A percentile compares a stretch with the other conserved stretches of the same genome.
These are phyloP conservation scores for Entomobrya proxima DNA, from an alignment of 2,888 invertebrate genomes.

Conservation along the genomic window DNA sequence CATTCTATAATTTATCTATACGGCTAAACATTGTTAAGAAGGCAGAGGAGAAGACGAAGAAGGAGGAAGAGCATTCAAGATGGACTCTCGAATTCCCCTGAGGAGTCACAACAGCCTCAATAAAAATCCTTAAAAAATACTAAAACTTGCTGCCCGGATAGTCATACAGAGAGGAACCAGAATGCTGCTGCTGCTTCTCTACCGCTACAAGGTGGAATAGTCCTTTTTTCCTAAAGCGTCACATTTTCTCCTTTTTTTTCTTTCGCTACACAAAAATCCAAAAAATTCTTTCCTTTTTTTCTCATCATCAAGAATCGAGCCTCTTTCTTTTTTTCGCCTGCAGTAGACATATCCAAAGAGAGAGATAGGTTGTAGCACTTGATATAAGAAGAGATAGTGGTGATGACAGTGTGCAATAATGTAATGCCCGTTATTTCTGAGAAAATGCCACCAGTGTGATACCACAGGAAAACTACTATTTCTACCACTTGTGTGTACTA, in stretches of 20 bases:
- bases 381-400: background rate
- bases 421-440: background rate
- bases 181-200: background rate
- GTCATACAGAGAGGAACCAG: background rate
- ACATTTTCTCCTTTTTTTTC: no score
- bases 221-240: no score
- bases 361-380: no score
- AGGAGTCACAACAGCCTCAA: conserved; percentile 60
- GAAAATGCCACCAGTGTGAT: no score
- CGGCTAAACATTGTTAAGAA: background rate
- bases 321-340: background rate
- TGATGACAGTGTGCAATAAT: conserved; percentile 1
- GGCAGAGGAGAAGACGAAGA: background rate
- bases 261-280: background rate
- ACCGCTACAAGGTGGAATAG: background rate
- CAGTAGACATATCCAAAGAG: background rate
- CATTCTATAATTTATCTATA: conserved; percentile 61
- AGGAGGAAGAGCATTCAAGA: conserved; percentile 11
- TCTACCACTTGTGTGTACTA: background rate
- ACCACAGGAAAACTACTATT: no score
- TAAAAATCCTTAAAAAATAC: conserved; percentile 55
- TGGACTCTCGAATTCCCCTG: conserved; percentile 57
- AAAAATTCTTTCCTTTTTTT: background rate
- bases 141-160: background rate
- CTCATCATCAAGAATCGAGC: no score